Evolutionary conservation across 37 sponge, comb jelly and placozoan genomes (phyloP).

Genomic region (Diacarnus erythraeanus): DNA sequence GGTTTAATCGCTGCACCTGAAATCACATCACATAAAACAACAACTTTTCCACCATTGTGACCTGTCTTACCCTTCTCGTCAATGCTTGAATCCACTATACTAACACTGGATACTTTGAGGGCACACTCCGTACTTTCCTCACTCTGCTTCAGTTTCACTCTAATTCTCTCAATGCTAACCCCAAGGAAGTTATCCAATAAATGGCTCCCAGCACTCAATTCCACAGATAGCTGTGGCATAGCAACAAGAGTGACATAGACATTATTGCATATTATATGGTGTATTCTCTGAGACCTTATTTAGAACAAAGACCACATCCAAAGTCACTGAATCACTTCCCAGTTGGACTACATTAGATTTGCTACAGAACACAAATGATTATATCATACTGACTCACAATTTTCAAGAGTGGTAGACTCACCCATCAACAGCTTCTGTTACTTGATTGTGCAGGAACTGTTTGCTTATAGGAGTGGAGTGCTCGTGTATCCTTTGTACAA

Average conservation of each 20-base stretch:
- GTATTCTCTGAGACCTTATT: no score
- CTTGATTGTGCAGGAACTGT: neutral
- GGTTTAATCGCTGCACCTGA: neutral
- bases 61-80: neutral
- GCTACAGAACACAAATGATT: no score
- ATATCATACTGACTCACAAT: no score
- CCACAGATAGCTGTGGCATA: neutral
- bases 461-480: conserved; percentile 1
- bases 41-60: neutral
- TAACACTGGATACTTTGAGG: neutral
- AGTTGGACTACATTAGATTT: no score
- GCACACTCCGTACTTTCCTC: neutral
- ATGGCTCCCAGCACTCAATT: neutral
- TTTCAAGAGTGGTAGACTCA: no score
- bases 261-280: no score
- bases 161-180: neutral
- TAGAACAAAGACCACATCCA: neutral
- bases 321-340: neutral
- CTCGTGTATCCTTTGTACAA: neutral
- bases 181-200: neutral
- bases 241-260: neutral
- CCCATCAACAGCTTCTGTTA: no score
- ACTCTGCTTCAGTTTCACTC: neutral
- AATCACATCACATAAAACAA: no score
- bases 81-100: neutral